These are phyloP conservation scores for Aythya baeri DNA, from an alignment of 2,113 vertebrate genomes.

Conservation along the genomic window DNA sequence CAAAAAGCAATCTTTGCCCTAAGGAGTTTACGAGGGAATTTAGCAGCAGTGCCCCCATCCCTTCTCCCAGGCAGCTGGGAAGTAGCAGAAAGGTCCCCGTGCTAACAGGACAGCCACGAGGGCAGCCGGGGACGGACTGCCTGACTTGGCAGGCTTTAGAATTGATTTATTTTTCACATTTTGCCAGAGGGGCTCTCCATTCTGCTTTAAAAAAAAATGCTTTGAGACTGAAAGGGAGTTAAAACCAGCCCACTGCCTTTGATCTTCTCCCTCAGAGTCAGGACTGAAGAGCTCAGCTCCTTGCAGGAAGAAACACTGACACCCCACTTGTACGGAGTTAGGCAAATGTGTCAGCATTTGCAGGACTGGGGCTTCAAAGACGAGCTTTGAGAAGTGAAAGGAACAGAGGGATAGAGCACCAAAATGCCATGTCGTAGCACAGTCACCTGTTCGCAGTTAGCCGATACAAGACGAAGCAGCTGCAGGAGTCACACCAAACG, in stretches of 20 bases:
- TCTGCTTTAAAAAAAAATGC: neutral
- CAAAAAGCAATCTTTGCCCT: neutral
- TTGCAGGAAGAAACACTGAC: neutral
- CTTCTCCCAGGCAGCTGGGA: neutral
- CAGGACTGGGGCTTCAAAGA: neutral
- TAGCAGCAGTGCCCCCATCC: neutral
- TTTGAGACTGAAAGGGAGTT: neutral
- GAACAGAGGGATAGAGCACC: neutral
- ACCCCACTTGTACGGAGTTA: neutral
- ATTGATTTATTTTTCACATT: neutral
- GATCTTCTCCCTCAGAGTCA: neutral
- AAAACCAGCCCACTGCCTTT: neutral
- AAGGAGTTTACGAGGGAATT: neutral
- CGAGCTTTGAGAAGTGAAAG: neutral
- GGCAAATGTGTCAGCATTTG: neutral
- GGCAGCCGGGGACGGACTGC: neutral
- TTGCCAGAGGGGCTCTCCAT: neutral
- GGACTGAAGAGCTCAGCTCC: neutral
- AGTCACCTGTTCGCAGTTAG: neutral
- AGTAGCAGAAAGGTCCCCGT: neutral
- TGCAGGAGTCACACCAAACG: rapidly evolving
- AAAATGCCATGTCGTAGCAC: neutral
- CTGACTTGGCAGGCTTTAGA: neutral
- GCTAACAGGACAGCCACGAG: neutral
- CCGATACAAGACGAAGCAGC: neutral